phyloP scores from a whole-genome alignment of 1,140 invertebrate species.

The Uloborus diversus region DNA sequence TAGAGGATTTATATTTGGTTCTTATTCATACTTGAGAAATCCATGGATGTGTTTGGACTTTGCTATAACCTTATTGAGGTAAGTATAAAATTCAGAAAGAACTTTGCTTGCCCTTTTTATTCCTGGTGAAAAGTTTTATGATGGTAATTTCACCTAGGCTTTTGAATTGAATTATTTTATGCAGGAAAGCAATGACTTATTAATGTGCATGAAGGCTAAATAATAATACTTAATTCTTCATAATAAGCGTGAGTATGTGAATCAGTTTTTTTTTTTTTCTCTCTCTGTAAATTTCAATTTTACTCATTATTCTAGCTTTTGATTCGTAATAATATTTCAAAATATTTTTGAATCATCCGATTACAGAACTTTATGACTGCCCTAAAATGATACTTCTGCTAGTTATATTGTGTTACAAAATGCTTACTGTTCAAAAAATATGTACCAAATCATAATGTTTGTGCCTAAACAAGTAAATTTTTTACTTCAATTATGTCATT shows the following conservation, averaged over 20 bases:
- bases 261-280: no score
- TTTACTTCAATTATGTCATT: neutral
- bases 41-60: slow-evolving; percentile 49
- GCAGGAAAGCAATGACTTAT: neutral
- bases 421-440: neutral
- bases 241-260: no score
- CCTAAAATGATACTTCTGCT: no score
- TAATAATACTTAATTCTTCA: neutral
- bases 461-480: neutral
- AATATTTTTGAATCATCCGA: no score
- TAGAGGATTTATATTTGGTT: slow-evolving; percentile 13
- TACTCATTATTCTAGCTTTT: no score
- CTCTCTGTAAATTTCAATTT: no score
- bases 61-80: slow-evolving; percentile 24
- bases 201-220: neutral
- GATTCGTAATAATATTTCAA: no score
- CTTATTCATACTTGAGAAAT: slow-evolving; percentile 21
- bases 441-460: neutral
- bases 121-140: no score
- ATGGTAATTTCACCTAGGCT: neutral
- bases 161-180: neutral
- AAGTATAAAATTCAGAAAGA: neutral
- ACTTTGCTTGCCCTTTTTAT: no score
- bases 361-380: no score
- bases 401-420: neutral